Conservation (phyloP, 2,113 vertebrate species). For the Cisticola juncidis region DNA sequence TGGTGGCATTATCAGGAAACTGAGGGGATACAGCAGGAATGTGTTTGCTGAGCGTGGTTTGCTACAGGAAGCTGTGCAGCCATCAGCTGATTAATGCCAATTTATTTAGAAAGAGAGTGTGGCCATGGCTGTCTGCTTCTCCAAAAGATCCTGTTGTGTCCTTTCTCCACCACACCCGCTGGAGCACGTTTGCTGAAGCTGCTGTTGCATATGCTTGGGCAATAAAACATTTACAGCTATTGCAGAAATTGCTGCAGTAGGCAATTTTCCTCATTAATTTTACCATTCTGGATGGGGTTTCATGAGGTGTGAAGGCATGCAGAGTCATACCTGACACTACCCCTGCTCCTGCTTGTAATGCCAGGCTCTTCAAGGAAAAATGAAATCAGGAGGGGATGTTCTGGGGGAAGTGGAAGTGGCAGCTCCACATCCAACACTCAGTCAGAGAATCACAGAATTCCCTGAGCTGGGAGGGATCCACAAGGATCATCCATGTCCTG, state of each 20-base stretch:
- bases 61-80: background rate
- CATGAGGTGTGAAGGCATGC: background rate
- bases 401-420: background rate
- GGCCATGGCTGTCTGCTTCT: background rate
- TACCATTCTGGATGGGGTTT: background rate
- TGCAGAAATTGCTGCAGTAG: constrained; percentile 5
- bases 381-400: background rate
- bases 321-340: background rate
- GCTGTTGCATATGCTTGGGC: background rate
- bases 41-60: background rate
- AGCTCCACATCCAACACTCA: background rate
- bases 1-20: background rate
- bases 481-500: background rate
- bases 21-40: background rate
- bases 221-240: background rate
- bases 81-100: background rate
- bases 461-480: background rate
- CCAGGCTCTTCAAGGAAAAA: background rate
- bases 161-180: background rate
- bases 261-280: constrained; percentile 28
- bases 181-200: background rate
- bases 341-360: background rate
- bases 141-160: background rate
- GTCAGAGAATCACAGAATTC: rapidly evolving
- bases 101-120: background rate